Conservation (phyloP, 2,888 invertebrate species). For the Pollenia angustigena region DNA sequence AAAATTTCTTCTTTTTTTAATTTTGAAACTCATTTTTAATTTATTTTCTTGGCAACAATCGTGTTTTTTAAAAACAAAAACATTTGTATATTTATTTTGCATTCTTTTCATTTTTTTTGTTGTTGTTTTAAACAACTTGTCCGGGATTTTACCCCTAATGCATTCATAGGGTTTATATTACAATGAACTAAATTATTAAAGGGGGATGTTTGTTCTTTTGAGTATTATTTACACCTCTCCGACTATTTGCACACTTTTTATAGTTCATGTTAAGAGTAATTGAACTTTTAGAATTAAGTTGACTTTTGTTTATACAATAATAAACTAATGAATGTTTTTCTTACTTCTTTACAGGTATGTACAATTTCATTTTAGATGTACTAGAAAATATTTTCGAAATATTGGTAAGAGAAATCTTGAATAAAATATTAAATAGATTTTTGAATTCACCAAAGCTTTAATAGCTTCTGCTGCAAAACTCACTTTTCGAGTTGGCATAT, state of each 20-base stretch:
- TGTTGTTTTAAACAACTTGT: constrained; percentile 25
- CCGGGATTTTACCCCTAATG: constrained; percentile 46
- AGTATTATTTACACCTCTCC: constrained; percentile 42
- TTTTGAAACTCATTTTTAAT: constrained; percentile 16
- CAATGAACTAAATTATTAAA: constrained; percentile 14
- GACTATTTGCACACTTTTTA: constrained; percentile 3
- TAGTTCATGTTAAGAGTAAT: constrained; percentile 30
- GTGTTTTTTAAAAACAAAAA: constrained; percentile 15
- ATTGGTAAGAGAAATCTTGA: background rate
- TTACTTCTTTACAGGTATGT: constrained; percentile 66
- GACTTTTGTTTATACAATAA: constrained; percentile 22
- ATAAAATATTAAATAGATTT: no score
- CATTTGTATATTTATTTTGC: constrained; percentile 8
- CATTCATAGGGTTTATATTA: constrained; percentile 25
- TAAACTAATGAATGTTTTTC: constrained; percentile 43
- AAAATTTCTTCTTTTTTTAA: constrained; percentile 32
- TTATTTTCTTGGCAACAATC: constrained; percentile 48
- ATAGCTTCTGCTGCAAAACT: no score
- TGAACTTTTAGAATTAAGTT: constrained; percentile 41
- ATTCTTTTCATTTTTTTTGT: constrained; percentile 11
- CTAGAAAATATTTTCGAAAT: background rate
- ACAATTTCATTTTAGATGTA: background rate
- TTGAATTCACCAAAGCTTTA: no score
- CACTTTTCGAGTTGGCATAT: no score
- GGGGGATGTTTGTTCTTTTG: constrained; percentile 19